Base-by-base conservation (phyloP, 2,113 vertebrate species). In the Panurus biarmicus region DNA sequence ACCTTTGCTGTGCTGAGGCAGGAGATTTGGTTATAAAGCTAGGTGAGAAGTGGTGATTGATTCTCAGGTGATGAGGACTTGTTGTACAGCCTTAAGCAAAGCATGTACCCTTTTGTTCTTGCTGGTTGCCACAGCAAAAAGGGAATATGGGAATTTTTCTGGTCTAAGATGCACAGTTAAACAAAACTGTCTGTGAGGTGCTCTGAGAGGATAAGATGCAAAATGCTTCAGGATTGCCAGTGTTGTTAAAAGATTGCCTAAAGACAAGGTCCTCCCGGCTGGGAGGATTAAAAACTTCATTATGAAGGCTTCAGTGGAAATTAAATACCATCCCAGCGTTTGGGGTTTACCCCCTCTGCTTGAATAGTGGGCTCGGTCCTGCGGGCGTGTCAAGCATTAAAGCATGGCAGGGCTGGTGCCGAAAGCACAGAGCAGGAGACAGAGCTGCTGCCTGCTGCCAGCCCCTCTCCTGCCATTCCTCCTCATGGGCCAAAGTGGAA, bases 371-470 rank as follows among this genome's bases (percentile, higher is more conserved):
- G 38, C 12, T 33, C 25, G 5, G 40, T 61, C 57, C 53, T 31
- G 29, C 0, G 0, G 81, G 26, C 0, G 0, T 24, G 28, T 31
- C 12, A 10, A 44, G n/a, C 33, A 28, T 31, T 36, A 29, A 60
- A 71, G 31, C 11, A 7, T 4, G 1, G 29, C 15, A 36, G 21
- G 42, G 9, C 22, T 53, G 72, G 16, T 16, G 9, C 33, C 4
- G 5, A 51, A 58, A 77, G 23, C 29, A 21, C 2, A 10, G 1
- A 70, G 57, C 53, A 50, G 64, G 42, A 86, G 31, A 13, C 4
- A 1, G 56, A 84, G 80, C 51, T 58, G 26, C 53, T 87, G 42
- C 25, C 70, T 45, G 3, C 31, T n/a, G 73, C 21, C 36, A 74
- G 26, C 42, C 35, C 12, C 53, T 14, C 3, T 81, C 51, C 56